Conservation (phyloP, 2,113 vertebrate genomes). For the Thinocorus orbignyianus region DNA sequence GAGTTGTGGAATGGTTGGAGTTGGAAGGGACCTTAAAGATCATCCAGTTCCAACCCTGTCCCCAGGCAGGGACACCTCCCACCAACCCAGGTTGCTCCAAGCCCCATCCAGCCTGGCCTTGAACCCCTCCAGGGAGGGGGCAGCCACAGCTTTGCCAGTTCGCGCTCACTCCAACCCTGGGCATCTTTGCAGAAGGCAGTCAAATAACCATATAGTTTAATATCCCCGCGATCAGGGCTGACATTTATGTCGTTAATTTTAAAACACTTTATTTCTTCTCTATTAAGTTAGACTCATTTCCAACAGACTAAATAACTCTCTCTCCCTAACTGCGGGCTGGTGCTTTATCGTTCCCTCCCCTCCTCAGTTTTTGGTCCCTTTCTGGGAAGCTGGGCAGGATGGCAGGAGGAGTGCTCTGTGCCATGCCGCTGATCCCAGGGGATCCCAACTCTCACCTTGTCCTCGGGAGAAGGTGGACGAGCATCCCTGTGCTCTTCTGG, state of each 20-base stretch:
- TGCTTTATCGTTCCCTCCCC: neutral
- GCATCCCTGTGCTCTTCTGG: neutral
- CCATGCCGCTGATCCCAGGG: fast-evolving
- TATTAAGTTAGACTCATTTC: neutral
- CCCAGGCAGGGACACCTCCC: no score
- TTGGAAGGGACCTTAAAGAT: no score
- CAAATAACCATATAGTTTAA: neutral
- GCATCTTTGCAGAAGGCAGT: neutral
- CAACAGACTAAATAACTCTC: neutral
- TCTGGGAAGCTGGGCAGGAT: neutral
- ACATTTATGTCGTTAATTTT: neutral
- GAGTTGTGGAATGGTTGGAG: no score
- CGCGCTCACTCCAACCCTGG: fast-evolving
- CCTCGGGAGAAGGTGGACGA: neutral
- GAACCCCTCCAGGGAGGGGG: no score
- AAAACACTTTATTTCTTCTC: constrained; percentile 38
- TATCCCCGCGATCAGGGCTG: neutral
- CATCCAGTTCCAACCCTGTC: no score
- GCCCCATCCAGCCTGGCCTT: no score
- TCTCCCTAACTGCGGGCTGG: neutral
- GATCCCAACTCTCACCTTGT: neutral
- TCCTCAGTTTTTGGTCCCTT: neutral
- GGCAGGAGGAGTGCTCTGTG: neutral
- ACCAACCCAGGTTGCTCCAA: no score
- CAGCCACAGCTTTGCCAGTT: no score